Evolutionary conservation across 2,113 vertebrate species (phyloP), one percentile per base, ranked within the genome.

Genomic region (Acrocephalus arundinaceus): DNA sequence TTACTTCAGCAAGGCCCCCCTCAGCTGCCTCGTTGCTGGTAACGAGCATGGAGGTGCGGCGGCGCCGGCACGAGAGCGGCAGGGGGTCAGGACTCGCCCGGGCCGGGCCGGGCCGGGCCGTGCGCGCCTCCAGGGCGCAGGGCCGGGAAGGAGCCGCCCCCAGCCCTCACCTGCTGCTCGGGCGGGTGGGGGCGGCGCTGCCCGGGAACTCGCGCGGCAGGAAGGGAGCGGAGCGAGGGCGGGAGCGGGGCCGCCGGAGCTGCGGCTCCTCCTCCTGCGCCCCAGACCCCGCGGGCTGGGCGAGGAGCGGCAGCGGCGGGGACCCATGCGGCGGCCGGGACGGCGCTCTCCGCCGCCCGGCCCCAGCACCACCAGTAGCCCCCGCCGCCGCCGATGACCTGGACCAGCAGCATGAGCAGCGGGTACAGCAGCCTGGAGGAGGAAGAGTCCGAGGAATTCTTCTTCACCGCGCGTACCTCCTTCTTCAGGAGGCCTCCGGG

Each of bases 371-470:
- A 33, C 11, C 66, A 98, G 97, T 98, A 98, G 57, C 61, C 51
- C 72, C 78, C 11, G 92, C 95, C 89, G 59, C 79, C 68, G 84
- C 97, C 97, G 98, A 98, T 98, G 98, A 98, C 98, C 97, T 98
- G 99, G 98, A 98, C 97, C 84, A 98, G 99, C 99, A 99, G 98
- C 96, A 99, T 99, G 99, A 99, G 99, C 98, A 99, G 99, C 97
- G 99, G 99, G 71, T 99, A 99, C 98, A 99, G 99, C 93, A 99
- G 99, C 97, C 98, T 99, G 97, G 99, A 99, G 98, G 99, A 99
- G 74, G 98, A 98, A 94, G 99, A 99, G 97, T 98, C 99, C 67
- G 99, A 99, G 95, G 99, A 99, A 97, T 99, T 98, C 94, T 99
- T 99, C 96, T 99, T 99, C 98, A 99, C 99, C 39, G 99, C 99